Conservation (phyloP, 2,113 vertebrate species). For the Pungitius pungitius region DNA sequence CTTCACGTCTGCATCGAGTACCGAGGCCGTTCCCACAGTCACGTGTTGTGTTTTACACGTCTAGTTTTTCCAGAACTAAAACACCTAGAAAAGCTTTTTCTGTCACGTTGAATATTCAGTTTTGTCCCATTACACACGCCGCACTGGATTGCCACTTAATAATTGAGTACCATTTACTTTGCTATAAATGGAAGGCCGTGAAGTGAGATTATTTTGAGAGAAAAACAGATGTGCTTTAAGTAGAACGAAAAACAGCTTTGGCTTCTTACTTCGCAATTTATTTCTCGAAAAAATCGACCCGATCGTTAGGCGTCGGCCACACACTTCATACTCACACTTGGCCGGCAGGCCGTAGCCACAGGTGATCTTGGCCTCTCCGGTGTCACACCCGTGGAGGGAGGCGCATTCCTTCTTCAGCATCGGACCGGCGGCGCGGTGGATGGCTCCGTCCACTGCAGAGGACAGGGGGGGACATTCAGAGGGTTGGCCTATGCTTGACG, state of each 20-base stretch:
- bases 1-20: not conserved
- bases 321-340: slow-evolving; percentile 83
- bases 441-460: slow-evolving; percentile 88
- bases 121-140: slow-evolving; percentile 33
- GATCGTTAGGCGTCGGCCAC: not conserved
- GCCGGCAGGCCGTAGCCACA: slow-evolving; percentile 88
- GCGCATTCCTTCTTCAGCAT: slow-evolving; percentile 86
- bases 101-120: slow-evolving; percentile 42
- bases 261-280: not conserved
- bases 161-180: slow-evolving; percentile 58
- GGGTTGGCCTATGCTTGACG: slow-evolving; percentile 50
- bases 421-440: slow-evolving; percentile 86
- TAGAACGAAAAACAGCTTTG: not conserved
- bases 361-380: slow-evolving; percentile 88
- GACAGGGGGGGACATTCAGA: slow-evolving; percentile 50
- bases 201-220: slow-evolving; percentile 35
- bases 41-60: slow-evolving; percentile 1
- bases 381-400: slow-evolving; percentile 85
- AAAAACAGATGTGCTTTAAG: slow-evolving; percentile 13
- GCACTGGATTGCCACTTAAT: slow-evolving; percentile 52
- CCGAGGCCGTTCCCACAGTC: slow-evolving; percentile 6
- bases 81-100: slow-evolving; percentile 40
- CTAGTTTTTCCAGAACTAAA: slow-evolving; percentile 15
- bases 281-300: not conserved
- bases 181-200: slow-evolving; percentile 45